Evolutionary conservation across 2,113 vertebrate species (phyloP).

Genomic region (Phalacrocorax carbo): DNA sequence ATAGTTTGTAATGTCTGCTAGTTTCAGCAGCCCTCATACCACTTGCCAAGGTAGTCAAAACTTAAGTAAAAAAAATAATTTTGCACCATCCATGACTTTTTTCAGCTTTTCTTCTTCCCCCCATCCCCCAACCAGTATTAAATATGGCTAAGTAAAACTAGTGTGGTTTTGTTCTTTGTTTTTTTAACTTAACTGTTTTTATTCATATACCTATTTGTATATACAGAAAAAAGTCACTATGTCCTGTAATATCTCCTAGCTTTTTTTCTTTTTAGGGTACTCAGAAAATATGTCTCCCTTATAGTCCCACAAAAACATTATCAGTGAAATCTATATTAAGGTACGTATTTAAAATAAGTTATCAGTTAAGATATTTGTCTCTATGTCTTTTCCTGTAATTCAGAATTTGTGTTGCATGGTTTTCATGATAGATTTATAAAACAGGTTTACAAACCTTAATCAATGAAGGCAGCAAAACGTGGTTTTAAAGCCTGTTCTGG

Average conservation of each 20-base stretch:
- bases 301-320: slow-evolving; percentile 97
- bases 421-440: not conserved
- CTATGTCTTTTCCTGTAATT: not conserved
- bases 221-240: not conserved
- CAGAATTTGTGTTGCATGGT: not conserved
- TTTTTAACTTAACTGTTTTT: not conserved
- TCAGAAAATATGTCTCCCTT: slow-evolving; percentile 97
- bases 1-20: not conserved
- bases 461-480: not conserved
- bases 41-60: not conserved
- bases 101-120: not conserved
- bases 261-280: slow-evolving; percentile 82
- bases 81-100: not conserved
- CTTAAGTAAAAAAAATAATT: not conserved
- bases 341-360: slow-evolving; percentile 69
- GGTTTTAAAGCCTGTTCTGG: not conserved
- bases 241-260: not conserved
- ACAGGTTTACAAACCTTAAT: not conserved
- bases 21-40: not conserved
- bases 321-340: slow-evolving; percentile 99
- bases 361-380: not conserved
- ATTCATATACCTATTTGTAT: not conserved
- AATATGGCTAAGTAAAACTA: not conserved
- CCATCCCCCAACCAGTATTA: not conserved
- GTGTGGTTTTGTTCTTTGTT: not conserved